Conservation (phyloP, 2,888 invertebrate genomes). For the Rhopalosiphum nymphaeae region DNA sequence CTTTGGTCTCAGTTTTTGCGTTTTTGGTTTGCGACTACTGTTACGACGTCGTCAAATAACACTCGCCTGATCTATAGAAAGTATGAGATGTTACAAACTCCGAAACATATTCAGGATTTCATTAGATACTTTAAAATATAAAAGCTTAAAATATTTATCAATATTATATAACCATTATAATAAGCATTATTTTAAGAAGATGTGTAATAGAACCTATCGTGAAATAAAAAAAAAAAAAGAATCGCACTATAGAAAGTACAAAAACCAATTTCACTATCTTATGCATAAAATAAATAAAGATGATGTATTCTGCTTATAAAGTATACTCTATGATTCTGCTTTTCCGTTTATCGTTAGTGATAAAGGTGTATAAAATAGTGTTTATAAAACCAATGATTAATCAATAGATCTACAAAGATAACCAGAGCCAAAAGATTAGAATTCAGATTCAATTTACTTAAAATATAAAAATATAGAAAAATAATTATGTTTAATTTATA, state of each 20-base stretch:
- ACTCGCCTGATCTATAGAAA: no score
- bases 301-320: neutral
- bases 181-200: neutral
- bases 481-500: neutral
- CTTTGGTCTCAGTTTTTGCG: no score
- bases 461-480: neutral
- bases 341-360: neutral
- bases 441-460: neutral
- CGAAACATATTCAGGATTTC: no score
- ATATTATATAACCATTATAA: neutral
- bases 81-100: no score
- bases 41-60: no score
- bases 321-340: no score
- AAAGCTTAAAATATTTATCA: neutral
- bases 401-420: neutral
- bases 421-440: neutral
- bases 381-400: neutral
- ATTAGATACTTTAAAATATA: no score
- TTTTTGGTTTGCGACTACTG: no score
- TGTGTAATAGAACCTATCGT: neutral
- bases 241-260: neutral
- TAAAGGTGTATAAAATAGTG: neutral
- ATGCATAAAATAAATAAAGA: neutral
- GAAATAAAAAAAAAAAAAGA: no score
- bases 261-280: neutral